Evolutionary conservation across 2,113 vertebrate species (phyloP), one percentile per base, ranked within the genome.

Genomic region (Chitala chitala): DNA sequence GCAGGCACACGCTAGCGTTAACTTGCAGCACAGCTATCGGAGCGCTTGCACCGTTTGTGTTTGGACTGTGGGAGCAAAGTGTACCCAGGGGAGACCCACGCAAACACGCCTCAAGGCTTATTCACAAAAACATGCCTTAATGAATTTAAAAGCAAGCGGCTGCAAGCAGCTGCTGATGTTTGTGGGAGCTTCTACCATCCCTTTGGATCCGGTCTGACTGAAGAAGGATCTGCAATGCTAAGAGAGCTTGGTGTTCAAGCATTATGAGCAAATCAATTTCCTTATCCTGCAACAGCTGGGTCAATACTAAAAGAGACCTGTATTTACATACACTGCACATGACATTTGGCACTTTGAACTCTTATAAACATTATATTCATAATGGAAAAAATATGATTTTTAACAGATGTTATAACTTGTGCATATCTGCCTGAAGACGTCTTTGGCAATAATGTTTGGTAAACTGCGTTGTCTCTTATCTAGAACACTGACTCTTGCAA

Each of bases 401-500:
- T 46, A 9, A 48, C 3, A 29, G 26, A 29, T 50, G 10, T 48
- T 69, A 26, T 51, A 44, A 15, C 42, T 51, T 40, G 9, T 10
- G n/a, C n/a, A n/a, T 7, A 29, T 29, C 26, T 29, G 24, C 38
- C 0, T 48, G 42, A 22, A 68, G n/a, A 68, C 29, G 42, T 51
- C 12, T 51, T 51, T 51, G 48, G 20, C 48, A n/a, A n/a, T n/a
- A n/a, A n/a, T n/a, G n/a, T n/a, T n/a, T n/a, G n/a, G n/a, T n/a
- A 51, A 20, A 51, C 48, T 51, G n/a, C n/a, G n/a, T n/a, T n/a
- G 48, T 20, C 7, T 51, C 20, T 51, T 51, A 69, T 64, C 38
- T 22, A 72, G 63, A 44, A 54, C 22, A 36, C 69, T 76, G 22
- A 54, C 58, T 71, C 15, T 29, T 31, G 10, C 22, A 46, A 53